Evolutionary conservation across 2,797 vertebrate genomes (phyloP).

Genomic region (Neoniphon sammara): DNA sequence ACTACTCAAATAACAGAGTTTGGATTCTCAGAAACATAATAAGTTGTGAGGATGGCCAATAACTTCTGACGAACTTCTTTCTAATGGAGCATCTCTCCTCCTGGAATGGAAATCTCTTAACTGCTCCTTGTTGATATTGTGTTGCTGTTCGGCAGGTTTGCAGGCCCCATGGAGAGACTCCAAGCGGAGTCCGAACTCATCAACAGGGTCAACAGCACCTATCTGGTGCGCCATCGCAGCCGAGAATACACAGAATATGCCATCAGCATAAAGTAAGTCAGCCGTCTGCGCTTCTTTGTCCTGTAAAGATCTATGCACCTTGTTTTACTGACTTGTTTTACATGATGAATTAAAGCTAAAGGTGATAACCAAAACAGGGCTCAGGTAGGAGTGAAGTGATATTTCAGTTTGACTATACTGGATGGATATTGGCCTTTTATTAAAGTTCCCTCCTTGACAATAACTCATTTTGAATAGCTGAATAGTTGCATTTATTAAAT

Average conservation of each 20-base stretch:
- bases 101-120: background rate
- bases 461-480: too few relatives aligned
- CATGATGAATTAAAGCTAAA: too few relatives aligned
- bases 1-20: too few relatives aligned
- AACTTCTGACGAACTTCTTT: background rate
- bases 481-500: too few relatives aligned
- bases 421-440: too few relatives aligned
- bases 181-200: conserved; percentile 94
- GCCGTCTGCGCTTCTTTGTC: background rate
- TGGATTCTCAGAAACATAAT: too few relatives aligned
- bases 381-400: too few relatives aligned
- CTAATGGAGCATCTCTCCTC: background rate
- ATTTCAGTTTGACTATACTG: too few relatives aligned
- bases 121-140: background rate
- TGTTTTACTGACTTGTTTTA: too few relatives aligned
- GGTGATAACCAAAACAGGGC: too few relatives aligned
- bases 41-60: background rate
- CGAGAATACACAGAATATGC: conserved; percentile 95
- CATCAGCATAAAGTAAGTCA: conserved; percentile 97
- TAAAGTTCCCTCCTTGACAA: too few relatives aligned
- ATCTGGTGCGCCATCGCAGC: conserved; percentile 94
- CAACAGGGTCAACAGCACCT: conserved; percentile 95
- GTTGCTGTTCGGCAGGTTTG: conserved; percentile 85
- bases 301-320: too few relatives aligned
- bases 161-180: conserved; percentile 92